phyloP scores from a whole-genome alignment of 1,140 invertebrate species.

The Drosophila ananassae region DNA sequence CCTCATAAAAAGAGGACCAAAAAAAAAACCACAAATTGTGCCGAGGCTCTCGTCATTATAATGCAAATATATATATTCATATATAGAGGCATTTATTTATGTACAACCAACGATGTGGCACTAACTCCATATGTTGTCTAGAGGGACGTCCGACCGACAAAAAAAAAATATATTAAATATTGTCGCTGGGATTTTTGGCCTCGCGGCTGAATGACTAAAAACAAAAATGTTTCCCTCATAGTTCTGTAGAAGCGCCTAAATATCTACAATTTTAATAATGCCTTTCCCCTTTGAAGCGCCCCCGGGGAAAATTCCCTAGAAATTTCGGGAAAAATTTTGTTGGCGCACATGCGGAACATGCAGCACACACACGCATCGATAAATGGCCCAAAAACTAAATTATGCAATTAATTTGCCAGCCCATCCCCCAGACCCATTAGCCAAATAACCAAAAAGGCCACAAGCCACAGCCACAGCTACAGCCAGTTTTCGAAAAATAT shows the following conservation, averaged over 20 bases:
- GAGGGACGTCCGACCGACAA: not conserved
- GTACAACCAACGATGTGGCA: constrained; percentile 42
- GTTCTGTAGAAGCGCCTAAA: not conserved
- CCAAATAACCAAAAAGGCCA: constrained; percentile 15
- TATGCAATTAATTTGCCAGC: constrained; percentile 59
- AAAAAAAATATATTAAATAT: constrained; percentile 25
- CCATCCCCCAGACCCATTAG: constrained; percentile 31
- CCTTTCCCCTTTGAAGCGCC: not conserved
- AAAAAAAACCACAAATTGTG: constrained; percentile 56
- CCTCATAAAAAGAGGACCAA: constrained; percentile 43
- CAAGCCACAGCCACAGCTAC: not conserved
- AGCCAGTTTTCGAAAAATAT: constrained; percentile 31
- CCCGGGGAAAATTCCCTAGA: not conserved
- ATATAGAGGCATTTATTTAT: constrained; percentile 4
- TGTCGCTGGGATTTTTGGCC: constrained; percentile 31
- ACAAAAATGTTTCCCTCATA: constrained; percentile 24
- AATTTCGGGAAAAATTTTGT: constrained; percentile 24
- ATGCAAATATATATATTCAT: constrained; percentile 27
- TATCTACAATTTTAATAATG: constrained; percentile 3
- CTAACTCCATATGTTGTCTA: constrained; percentile 62
- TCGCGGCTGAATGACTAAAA: constrained; percentile 18
- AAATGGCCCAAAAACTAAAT: constrained; percentile 50
- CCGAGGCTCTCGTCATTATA: constrained; percentile 48
- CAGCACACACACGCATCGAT: constrained; percentile 27
- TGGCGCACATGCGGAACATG: constrained; percentile 60